phyloP scores from a whole-genome alignment of 1,140 invertebrate genomes.

The Cydia amplana region DNA sequence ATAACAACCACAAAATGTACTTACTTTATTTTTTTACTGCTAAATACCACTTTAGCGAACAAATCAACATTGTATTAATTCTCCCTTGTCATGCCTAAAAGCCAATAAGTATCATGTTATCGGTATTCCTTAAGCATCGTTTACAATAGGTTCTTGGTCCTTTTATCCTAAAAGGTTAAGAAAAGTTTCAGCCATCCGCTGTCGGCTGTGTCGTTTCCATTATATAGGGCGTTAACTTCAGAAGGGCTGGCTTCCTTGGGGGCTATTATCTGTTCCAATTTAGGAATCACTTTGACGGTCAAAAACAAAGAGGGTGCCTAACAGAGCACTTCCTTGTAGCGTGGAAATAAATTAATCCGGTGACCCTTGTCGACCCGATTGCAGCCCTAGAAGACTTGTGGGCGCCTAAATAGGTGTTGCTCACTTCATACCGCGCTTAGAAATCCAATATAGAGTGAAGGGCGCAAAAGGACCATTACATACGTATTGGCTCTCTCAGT shows the following conservation, averaged over 20 bases:
- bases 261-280: conserved; percentile 26
- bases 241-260: conserved; percentile 24
- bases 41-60: neutral
- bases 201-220: conserved; percentile 19
- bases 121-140: conserved; percentile 19
- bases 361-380: conserved; percentile 23
- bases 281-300: conserved; percentile 29
- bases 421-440: conserved; percentile 4
- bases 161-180: conserved; percentile 29
- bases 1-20: no score
- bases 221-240: conserved; percentile 23
- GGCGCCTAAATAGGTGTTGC: conserved; percentile 18
- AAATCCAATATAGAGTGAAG: neutral
- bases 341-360: conserved; percentile 31
- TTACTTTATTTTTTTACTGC: neutral
- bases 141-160: conserved; percentile 28
- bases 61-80: neutral
- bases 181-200: conserved; percentile 20
- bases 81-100: neutral
- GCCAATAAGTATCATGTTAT: conserved; percentile 17
- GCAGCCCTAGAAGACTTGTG: conserved; percentile 18
- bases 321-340: conserved; percentile 28
- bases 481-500: no score
- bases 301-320: conserved; percentile 19
- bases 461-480: neutral